These are phyloP conservation scores for Idaea aversata DNA, from an alignment of 2,888 invertebrate genomes.

Conservation along the genomic window DNA sequence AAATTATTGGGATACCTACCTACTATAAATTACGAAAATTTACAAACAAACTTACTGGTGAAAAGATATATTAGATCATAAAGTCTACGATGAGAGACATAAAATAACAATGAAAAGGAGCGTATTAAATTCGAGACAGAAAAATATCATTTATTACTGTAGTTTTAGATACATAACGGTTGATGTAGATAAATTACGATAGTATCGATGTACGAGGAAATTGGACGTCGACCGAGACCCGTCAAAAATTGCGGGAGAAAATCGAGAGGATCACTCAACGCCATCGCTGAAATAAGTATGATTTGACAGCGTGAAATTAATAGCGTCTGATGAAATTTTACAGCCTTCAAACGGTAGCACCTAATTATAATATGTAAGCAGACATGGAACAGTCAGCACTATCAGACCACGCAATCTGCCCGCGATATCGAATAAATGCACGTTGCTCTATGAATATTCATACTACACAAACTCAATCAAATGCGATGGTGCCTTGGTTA, in stretches of 20 bases:
- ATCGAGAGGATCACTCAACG: conserved; percentile 33
- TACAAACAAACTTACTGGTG: neutral
- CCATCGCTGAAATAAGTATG: conserved; percentile 38
- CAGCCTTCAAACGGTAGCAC: conserved; percentile 21
- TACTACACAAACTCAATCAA: neutral
- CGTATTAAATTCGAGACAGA: conserved; percentile 48
- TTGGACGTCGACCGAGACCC: conserved; percentile 38
- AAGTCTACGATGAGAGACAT: conserved; percentile 32
- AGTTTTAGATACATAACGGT: conserved; percentile 32
- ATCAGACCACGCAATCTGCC: neutral
- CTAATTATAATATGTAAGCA: conserved; percentile 10
- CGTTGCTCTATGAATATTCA: neutral
- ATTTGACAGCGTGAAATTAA: conserved; percentile 58
- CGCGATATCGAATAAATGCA: neutral
- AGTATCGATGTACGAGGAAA: conserved; percentile 45
- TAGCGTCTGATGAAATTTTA: conserved; percentile 24
- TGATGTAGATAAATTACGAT: conserved; percentile 44
- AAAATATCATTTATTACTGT: conserved; percentile 38
- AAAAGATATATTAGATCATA: conserved; percentile 28
- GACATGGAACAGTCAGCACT: neutral
- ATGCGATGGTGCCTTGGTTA: neutral
- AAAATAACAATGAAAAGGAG: conserved; percentile 42
- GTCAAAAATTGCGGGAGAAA: conserved; percentile 43
- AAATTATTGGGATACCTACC: neutral
- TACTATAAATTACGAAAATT: conserved; percentile 10